Conservation (phyloP, 2,113 vertebrate genomes). For the Aix galericulata region DNA sequence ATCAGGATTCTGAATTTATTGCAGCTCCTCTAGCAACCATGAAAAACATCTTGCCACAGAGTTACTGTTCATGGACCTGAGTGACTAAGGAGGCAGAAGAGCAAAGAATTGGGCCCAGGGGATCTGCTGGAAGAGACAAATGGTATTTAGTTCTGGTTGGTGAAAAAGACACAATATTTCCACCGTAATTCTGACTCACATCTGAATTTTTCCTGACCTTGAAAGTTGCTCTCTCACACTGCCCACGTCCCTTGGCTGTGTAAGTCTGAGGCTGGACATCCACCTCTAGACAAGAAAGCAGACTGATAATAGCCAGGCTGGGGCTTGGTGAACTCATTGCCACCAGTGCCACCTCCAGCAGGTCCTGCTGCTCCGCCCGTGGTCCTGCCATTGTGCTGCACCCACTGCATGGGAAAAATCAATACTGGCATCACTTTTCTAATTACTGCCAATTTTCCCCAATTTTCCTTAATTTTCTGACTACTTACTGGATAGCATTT, state of each 20-base stretch:
- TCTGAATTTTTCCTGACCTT: background rate
- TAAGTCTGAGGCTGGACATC: background rate
- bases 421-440: too few relatives aligned
- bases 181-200: background rate
- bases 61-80: background rate
- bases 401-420: too few relatives aligned
- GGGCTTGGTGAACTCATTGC: background rate
- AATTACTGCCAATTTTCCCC: too few relatives aligned
- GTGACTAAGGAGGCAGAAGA: background rate
- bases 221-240: background rate
- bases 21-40: background rate
- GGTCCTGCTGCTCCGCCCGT: background rate
- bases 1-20: background rate
- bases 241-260: background rate
- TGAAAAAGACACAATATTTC: background rate
- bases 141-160: accelerated
- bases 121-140: background rate
- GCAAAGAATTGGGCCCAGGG: background rate
- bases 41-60: background rate
- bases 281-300: background rate
- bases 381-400: background rate
- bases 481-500: background rate
- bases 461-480: background rate
- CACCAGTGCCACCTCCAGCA: background rate
- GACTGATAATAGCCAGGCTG: background rate